phyloP scores from a whole-genome alignment of 2,113 vertebrate genomes.

The Ciconia boyciana region DNA sequence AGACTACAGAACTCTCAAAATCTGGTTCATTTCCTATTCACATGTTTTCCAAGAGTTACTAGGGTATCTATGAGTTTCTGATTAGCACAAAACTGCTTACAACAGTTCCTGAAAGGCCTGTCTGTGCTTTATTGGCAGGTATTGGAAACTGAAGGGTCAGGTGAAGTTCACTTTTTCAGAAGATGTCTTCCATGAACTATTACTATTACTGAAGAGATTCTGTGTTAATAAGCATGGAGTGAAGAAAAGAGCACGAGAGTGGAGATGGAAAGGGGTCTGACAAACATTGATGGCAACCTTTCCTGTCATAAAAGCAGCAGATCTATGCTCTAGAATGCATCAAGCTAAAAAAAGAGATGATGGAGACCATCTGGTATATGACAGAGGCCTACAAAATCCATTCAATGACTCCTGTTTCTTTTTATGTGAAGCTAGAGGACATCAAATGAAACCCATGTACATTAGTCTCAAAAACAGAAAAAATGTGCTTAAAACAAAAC shows the following conservation, averaged over 20 bases:
- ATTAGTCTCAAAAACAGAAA: not conserved
- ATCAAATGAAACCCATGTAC: not conserved
- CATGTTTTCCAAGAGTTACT: not conserved
- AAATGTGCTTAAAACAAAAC: not conserved
- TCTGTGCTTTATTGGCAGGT: not conserved
- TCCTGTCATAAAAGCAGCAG: not conserved
- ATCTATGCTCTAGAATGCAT: not conserved
- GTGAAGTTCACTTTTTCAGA: not conserved
- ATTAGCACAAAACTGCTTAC: not conserved
- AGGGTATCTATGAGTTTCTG: not conserved
- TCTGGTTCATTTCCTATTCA: not conserved
- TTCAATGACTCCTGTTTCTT: not conserved
- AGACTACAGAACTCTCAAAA: not conserved
- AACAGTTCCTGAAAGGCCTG: rapidly evolving
- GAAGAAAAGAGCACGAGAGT: not conserved
- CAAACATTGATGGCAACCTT: not conserved
- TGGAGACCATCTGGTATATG: not conserved
- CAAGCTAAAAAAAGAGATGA: not conserved
- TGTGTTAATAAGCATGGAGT: not conserved
- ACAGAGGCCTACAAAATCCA: not conserved
- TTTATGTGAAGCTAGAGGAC: not conserved
- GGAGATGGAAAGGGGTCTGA: not conserved
- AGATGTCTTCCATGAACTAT: not conserved
- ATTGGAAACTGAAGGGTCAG: not conserved
- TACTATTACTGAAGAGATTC: not conserved